A percentile compares a stretch with the other conserved stretches of the same genome.
Evolutionary conservation across 2,113 vertebrate species (phyloP).

Genomic region (Salvator merianae): DNA sequence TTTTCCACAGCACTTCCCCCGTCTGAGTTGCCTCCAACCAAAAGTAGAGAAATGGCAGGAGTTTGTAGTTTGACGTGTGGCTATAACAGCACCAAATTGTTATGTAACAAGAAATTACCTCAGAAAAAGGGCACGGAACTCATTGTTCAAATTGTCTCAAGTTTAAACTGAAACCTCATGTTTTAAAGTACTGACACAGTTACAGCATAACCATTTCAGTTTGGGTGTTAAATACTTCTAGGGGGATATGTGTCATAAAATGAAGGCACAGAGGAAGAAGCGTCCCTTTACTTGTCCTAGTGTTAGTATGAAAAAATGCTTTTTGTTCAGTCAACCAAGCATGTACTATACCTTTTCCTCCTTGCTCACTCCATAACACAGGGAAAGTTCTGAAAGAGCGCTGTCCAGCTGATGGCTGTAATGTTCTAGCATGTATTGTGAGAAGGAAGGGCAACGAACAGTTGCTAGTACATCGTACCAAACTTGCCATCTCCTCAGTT

Average conservation of each 20-base stretch:
- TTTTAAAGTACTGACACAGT: neutral
- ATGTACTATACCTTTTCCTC: slow-evolving; percentile 69
- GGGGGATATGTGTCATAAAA: neutral
- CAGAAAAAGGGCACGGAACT: no score
- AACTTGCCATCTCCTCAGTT: slow-evolving; percentile 66
- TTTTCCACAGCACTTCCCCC: no score
- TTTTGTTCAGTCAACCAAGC: neutral
- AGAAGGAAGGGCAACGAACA: slow-evolving; percentile 62
- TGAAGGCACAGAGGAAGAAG: neutral
- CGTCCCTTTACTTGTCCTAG: neutral
- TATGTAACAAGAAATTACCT: no score
- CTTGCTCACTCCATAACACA: slow-evolving; percentile 72
- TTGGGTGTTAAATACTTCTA: neutral
- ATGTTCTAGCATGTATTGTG: slow-evolving; percentile 43
- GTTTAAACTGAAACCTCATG: no score
- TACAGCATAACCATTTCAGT: no score
- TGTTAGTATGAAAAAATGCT: neutral
- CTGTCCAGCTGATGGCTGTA: slow-evolving; percentile 59
- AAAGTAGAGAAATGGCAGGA: no score
- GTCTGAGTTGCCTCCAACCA: no score
- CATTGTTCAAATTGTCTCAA: no score
- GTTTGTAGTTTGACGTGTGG: no score
- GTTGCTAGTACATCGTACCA: slow-evolving; percentile 71
- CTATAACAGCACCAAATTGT: no score
- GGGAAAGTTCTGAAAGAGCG: slow-evolving; percentile 75